These are phyloP conservation scores for Tipula unca DNA, from an alignment of 2,888 invertebrate genomes.

Conservation along the genomic window DNA sequence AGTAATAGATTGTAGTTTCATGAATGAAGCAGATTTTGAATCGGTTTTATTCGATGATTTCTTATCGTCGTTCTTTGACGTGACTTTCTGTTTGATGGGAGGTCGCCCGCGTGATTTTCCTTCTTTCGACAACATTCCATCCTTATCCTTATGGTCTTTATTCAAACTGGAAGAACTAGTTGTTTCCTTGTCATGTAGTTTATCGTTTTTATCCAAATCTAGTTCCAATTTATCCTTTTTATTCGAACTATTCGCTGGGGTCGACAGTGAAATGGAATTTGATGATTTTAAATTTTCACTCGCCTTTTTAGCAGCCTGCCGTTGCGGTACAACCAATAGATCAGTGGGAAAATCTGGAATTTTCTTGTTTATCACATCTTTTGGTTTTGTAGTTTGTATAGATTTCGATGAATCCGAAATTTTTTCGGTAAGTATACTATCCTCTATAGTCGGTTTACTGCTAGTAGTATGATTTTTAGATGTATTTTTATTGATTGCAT, in stretches of 20 bases:
- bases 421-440: neutral
- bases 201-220: slow-evolving; percentile 37
- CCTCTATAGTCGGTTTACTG: neutral
- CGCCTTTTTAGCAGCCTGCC: slow-evolving; percentile 86
- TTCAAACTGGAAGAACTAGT: slow-evolving; percentile 16
- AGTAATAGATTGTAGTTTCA: neutral
- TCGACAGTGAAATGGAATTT: slow-evolving; percentile 34
- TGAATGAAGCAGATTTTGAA: neutral
- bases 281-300: slow-evolving; percentile 75
- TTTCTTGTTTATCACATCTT: slow-evolving; percentile 31
- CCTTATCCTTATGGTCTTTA: slow-evolving; percentile 21
- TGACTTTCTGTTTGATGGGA: neutral
- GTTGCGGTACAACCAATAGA: slow-evolving; percentile 72
- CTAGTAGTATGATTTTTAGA: neutral
- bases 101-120: slow-evolving; percentile 1
- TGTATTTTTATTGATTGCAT: slow-evolving; percentile 32
- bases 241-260: slow-evolving; percentile 26
- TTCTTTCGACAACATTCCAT: neutral
- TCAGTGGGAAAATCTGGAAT: slow-evolving; percentile 56
- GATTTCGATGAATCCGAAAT: slow-evolving; percentile 20
- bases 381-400: slow-evolving; percentile 9
- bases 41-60: neutral
- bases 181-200: neutral
- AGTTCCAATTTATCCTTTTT: slow-evolving; percentile 34
- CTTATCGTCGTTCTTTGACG: neutral